Evolutionary conservation across 2,113 vertebrate genomes (phyloP).

Genomic region (Genyomyrus donnyi): DNA sequence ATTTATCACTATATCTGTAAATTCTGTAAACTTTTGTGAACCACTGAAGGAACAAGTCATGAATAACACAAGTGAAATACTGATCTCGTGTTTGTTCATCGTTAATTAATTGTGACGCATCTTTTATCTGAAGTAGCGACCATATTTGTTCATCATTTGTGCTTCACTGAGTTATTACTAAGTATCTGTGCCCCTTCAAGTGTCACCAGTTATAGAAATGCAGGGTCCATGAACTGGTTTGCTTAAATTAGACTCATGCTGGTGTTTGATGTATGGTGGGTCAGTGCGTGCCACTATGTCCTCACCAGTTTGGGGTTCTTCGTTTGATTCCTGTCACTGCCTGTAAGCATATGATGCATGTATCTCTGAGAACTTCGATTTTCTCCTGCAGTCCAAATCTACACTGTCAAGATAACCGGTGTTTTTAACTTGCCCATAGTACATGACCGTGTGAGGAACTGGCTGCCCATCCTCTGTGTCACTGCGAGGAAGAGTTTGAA

Average conservation of each 20-base stretch:
- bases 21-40: background rate
- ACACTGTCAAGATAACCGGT: too few species aligned
- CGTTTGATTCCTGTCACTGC: background rate
- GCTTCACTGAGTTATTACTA: background rate
- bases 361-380: conserved; percentile 27
- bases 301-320: background rate
- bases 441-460: background rate
- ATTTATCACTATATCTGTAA: background rate
- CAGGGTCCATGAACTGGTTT: background rate
- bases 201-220: background rate
- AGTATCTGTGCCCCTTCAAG: background rate
- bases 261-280: background rate
- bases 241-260: background rate
- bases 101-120: background rate
- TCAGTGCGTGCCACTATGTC: background rate
- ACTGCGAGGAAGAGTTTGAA: background rate
- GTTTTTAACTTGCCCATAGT: background rate
- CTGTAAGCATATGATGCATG: background rate
- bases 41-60: background rate
- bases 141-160: background rate
- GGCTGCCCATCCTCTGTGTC: background rate
- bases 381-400: background rate
- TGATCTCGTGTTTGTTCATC: background rate
- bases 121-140: background rate
- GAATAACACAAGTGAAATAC: background rate